phyloP scores from a whole-genome alignment of 1,140 invertebrate genomes.

The Trichogramma pretiosum region DNA sequence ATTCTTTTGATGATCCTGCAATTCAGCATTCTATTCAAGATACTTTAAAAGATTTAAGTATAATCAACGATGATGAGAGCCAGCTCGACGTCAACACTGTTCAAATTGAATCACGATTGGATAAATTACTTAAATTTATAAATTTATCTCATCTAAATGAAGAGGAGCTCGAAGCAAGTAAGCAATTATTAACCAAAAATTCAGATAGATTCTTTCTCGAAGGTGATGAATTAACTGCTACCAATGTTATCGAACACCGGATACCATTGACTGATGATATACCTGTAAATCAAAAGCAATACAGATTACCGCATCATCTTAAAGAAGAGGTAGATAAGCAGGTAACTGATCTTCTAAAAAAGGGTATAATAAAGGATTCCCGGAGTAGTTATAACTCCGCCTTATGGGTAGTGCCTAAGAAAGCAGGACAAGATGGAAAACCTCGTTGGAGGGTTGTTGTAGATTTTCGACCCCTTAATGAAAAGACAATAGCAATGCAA shows the following conservation, averaged over 20 bases:
- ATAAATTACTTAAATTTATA: too few relatives aligned
- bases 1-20: too few relatives aligned
- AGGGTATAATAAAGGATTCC: slow-evolving; percentile 23
- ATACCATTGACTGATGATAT: slow-evolving; percentile 19
- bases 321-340: slow-evolving; percentile 24
- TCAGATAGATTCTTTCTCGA: slow-evolving; percentile 5
- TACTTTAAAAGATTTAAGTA: too few relatives aligned
- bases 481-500: slow-evolving; percentile 36
- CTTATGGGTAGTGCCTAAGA: slow-evolving; percentile 22
- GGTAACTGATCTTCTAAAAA: slow-evolving; percentile 17
- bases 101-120: too few relatives aligned
- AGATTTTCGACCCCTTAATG: slow-evolving; percentile 35
- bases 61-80: too few relatives aligned
- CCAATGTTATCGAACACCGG: slow-evolving; percentile 19
- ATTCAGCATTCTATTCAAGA: too few relatives aligned
- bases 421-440: slow-evolving; percentile 21
- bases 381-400: slow-evolving; percentile 18
- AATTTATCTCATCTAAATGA: too few relatives aligned
- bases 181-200: background rate
- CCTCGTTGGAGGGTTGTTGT: slow-evolving; percentile 23
- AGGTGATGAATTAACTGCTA: slow-evolving; percentile 17
- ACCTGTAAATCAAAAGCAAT: slow-evolving; percentile 22
- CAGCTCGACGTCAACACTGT: too few relatives aligned
- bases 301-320: slow-evolving; percentile 21
- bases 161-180: background rate